Conservation (phyloP, 2,113 vertebrate genomes). For the Periophthalmodon schlosseri region DNA sequence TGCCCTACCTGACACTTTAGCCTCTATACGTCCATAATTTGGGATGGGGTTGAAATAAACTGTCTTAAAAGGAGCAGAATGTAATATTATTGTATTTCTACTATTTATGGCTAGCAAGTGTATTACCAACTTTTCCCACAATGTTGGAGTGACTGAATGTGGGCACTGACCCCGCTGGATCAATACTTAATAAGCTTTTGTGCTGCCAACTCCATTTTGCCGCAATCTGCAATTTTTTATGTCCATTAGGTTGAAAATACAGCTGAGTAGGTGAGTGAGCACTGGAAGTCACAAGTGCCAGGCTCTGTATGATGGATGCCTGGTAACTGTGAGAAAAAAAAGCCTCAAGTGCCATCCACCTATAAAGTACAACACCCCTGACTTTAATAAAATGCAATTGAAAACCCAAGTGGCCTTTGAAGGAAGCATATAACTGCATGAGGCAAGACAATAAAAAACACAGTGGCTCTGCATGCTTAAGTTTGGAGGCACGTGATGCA, state of each 20-base stretch:
- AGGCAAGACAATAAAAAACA: slow-evolving; percentile 62
- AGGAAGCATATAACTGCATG: slow-evolving; percentile 58
- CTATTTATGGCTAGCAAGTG: slow-evolving; percentile 50
- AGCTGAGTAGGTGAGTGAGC: slow-evolving; percentile 75
- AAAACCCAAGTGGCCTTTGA: slow-evolving; percentile 58
- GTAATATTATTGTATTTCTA: not conserved
- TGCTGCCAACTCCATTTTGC: slow-evolving; percentile 77
- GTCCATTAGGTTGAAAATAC: slow-evolving; percentile 78
- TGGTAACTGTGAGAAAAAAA: slow-evolving; percentile 47
- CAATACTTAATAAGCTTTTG: slow-evolving; percentile 81
- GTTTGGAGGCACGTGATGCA: slow-evolving; percentile 52
- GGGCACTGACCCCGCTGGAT: slow-evolving; percentile 76
- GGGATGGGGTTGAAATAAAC: not conserved
- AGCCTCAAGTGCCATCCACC: slow-evolving; percentile 60
- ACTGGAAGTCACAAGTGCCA: slow-evolving; percentile 65
- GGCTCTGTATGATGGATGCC: slow-evolving; percentile 68
- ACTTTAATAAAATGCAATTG: slow-evolving; percentile 70
- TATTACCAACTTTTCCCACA: slow-evolving; percentile 58
- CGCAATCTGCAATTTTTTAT: slow-evolving; percentile 78
- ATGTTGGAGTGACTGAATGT: slow-evolving; percentile 69
- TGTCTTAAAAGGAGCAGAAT: not conserved
- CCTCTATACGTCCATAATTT: not conserved
- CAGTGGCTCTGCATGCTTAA: slow-evolving; percentile 42
- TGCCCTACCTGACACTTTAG: not conserved
- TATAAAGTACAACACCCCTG: slow-evolving; percentile 28